These are phyloP conservation scores for Drosophila virilis DNA, from an alignment of 1,140 invertebrate species.

Conservation along the genomic window DNA sequence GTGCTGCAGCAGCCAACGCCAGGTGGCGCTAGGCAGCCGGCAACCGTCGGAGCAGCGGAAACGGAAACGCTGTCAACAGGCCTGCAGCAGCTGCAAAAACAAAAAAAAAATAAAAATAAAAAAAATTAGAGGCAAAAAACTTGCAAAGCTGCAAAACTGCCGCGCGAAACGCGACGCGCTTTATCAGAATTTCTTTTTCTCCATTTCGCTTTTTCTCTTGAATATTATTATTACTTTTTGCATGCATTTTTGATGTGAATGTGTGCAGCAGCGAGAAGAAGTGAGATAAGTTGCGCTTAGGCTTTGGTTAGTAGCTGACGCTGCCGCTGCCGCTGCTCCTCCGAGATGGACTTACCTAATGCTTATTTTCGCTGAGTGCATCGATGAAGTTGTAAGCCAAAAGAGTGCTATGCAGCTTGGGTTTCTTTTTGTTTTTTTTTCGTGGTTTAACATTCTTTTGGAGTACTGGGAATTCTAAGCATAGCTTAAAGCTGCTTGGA, in stretches of 20 bases:
- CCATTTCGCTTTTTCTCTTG: constrained; percentile 5
- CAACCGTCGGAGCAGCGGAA: constrained; percentile 50
- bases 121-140: constrained; percentile 1
- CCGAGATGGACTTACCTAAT: constrained; percentile 5
- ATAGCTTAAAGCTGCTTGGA: not conserved
- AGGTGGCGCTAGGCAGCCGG: constrained; percentile 63
- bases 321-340: not conserved
- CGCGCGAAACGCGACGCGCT: constrained; percentile 48
- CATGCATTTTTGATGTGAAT: constrained; percentile 37
- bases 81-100: constrained; percentile 32
- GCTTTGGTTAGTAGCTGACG: constrained; percentile 1
- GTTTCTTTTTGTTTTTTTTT: not conserved
- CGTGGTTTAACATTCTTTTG: no score
- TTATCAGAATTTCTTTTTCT: constrained; percentile 57
- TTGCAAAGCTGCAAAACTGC: constrained; percentile 50
- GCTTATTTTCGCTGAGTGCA: constrained; percentile 21
- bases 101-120: not conserved
- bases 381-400: constrained; percentile 26
- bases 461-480: not conserved
- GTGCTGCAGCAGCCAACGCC: constrained; percentile 46
- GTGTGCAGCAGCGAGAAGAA: constrained; percentile 3
- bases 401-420: not conserved
- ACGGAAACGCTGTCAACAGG: constrained; percentile 70
- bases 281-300: constrained; percentile 52
- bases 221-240: not conserved